Base-by-base conservation (phyloP, 2,113 vertebrate species). In the Chloroceryle aenea region DNA sequence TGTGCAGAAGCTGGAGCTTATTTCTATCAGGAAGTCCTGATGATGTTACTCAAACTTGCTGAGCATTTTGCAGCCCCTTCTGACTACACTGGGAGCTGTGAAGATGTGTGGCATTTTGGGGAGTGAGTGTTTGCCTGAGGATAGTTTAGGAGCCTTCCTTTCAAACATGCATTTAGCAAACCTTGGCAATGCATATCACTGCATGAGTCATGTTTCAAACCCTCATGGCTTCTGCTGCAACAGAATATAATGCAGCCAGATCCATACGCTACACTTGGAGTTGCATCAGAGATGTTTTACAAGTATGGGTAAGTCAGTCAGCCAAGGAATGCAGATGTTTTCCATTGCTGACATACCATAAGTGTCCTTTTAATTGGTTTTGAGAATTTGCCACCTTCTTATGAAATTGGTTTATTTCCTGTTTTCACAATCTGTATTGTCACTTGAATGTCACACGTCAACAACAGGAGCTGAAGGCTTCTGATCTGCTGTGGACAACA, bases 151-250 rank as follows among this genome's bases (percentile, higher is more conserved):
- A 84, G 47, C 68, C 76, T 72, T 90, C 64, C 85, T 90, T 90
- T 94, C 76, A 56, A 58, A 90, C 43, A 10, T 42, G 38, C 4
- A 6, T 95, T 95, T 64, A 64, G 92, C 52, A 67, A 81, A 43
- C 83, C 90, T 78, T 90, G 93, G 73, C 92, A 38, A 81, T 91
- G 27, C 9, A 2, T 56, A 4, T 69, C 62, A 55, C 56, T n/a
- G 83, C n/a, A 9, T 93, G 96, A 96, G 85, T 96, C 96, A 94
- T 42, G 77, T 72, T 82, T 53, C 74, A 73, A 14, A 63, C 89
- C 29, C 32, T 84, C 78, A 17, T 7, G 69, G 84, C 77, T 94
- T 67, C 56, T 93, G 90, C 92, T 94, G 85, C 91, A 83, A 34
- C 50, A 42, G 36, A 63, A 83, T 4, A 20, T 77, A 21, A 36